A percentile compares a stretch with the other conserved stretches of the same genome.
Conservation (phyloP, 1,140 invertebrate genomes). For the Eriosoma lanigerum region DNA sequence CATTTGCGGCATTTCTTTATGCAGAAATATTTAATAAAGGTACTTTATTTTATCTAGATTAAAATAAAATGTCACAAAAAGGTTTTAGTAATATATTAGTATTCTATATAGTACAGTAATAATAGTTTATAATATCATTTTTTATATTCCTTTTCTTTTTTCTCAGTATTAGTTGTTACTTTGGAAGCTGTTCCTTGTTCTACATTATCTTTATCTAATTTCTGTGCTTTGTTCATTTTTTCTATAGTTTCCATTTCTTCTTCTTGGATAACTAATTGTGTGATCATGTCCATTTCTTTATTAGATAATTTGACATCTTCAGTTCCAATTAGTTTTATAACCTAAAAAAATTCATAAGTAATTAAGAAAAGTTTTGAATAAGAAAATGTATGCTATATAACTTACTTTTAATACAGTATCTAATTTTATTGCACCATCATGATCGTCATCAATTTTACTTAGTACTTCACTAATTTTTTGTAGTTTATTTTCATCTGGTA, state of each 20-base stretch:
- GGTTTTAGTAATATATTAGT: no score
- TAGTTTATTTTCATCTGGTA: slow-evolving; percentile 79
- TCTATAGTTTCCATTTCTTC: slow-evolving; percentile 84
- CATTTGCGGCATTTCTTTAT: no score
- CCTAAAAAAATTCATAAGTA: slow-evolving; percentile 64
- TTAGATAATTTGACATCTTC: slow-evolving; percentile 82
- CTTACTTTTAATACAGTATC: slow-evolving; percentile 89
- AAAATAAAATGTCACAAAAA: no score
- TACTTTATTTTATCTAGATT: no score
- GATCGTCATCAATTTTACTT: slow-evolving; percentile 84
- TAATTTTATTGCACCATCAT: slow-evolving; percentile 88
- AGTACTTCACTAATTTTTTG: slow-evolving; percentile 82
- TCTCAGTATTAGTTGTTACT: neutral
- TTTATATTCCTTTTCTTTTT: no score
- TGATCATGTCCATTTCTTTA: slow-evolving; percentile 84
- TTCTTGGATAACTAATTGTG: slow-evolving; percentile 85
- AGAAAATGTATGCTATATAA: slow-evolving; percentile 10
- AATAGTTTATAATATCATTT: no score
- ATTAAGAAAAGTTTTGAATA: neutral
- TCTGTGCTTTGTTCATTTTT: slow-evolving; percentile 76
- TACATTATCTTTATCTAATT: slow-evolving; percentile 55
- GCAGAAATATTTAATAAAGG: no score
- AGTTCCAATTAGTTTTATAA: slow-evolving; percentile 85
- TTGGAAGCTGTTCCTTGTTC: neutral
- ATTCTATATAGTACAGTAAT: no score